A percentile compares a stretch with the other conserved stretches of the same genome.
Conservation (phyloP, 2,888 invertebrate species). For the Brassicogethes aeneus region DNA sequence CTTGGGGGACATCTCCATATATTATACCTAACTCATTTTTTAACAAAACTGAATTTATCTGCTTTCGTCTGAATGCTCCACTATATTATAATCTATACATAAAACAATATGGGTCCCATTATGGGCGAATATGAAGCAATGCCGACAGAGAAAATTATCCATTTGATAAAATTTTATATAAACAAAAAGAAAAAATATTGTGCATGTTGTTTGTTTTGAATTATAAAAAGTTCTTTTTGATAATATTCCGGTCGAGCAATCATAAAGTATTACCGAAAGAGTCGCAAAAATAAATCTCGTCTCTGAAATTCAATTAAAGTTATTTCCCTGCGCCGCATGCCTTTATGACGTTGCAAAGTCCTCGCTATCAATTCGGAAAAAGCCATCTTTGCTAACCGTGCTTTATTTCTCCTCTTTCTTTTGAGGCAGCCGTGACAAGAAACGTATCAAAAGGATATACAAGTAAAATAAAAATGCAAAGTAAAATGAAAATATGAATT, state of each 20-base stretch:
- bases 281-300: conserved; percentile 34
- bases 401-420: conserved; percentile 5
- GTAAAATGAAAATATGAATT: conserved; percentile 8
- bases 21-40: too few species aligned
- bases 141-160: too few species aligned
- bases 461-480: conserved; percentile 5
- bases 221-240: conserved; percentile 18
- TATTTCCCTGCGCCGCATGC: conserved; percentile 15
- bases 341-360: conserved; percentile 10
- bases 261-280: conserved; percentile 38
- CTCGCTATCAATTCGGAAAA: conserved; percentile 7
- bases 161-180: too few species aligned
- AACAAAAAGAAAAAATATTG: too few species aligned
- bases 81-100: too few species aligned
- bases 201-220: background rate
- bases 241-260: conserved; percentile 38
- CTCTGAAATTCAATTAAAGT: conserved; percentile 36
- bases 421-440: conserved; percentile 8
- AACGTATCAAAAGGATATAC: conserved; percentile 8
- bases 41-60: too few species aligned
- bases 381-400: conserved; percentile 1
- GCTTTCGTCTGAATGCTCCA: too few species aligned
- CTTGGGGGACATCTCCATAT: too few species aligned
- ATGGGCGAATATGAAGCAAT: too few species aligned
- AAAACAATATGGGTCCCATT: too few species aligned